These are phyloP conservation scores for Otolemur crassicaudatus DNA, from an alignment of 2,797 vertebrate genomes.

Conservation along the genomic window DNA sequence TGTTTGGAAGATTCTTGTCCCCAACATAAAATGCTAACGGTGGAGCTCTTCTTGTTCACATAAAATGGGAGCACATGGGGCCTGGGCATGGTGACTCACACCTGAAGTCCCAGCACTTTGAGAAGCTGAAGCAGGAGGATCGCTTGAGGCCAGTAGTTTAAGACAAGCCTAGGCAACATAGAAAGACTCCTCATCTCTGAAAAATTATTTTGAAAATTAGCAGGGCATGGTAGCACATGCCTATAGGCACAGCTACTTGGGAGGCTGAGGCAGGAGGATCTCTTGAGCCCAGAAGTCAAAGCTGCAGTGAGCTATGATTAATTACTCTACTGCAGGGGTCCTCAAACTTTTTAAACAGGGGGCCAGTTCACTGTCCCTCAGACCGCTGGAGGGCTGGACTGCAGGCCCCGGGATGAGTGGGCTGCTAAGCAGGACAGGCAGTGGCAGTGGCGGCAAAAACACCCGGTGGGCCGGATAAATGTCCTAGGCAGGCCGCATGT, in stretches of 20 bases:
- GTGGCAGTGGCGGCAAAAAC: too few relatives aligned
- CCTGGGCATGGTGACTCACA: neutral
- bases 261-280: neutral
- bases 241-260: neutral
- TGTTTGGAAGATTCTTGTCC: neutral
- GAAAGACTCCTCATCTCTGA: neutral
- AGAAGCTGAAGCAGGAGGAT: neutral
- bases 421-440: too few relatives aligned
- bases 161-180: neutral
- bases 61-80: neutral
- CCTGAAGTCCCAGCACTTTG: neutral
- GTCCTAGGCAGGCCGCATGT: too few relatives aligned
- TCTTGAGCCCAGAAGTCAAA: neutral
- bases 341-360: too few relatives aligned
- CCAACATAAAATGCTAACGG: neutral
- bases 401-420: too few relatives aligned
- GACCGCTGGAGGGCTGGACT: too few relatives aligned
- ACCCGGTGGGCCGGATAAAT: too few relatives aligned
- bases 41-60: neutral
- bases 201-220: neutral
- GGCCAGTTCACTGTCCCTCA: too few relatives aligned
- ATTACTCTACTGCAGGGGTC: neutral
- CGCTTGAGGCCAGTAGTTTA: neutral
- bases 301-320: neutral
- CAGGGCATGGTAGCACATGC: neutral